These are phyloP conservation scores for Plutella xylostella DNA, from an alignment of 2,888 invertebrate species.

Conservation along the genomic window DNA sequence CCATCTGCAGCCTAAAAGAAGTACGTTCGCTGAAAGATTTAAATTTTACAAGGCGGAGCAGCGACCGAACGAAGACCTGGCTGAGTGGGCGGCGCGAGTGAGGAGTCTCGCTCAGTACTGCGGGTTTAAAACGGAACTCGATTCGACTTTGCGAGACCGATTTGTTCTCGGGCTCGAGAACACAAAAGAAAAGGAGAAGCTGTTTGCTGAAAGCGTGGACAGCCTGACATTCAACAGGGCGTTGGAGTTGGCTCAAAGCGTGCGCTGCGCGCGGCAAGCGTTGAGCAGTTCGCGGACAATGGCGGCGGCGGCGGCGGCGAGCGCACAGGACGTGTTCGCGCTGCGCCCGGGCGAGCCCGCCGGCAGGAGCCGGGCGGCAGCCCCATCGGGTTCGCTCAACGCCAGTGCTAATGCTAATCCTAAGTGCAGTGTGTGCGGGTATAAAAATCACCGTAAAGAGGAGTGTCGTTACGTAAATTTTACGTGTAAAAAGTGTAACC, in stretches of 20 bases:
- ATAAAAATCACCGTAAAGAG: constrained; percentile 8
- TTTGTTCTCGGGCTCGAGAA: constrained; percentile 16
- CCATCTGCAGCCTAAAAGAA: constrained; percentile 10
- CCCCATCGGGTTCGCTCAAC: background rate
- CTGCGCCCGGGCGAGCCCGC: background rate
- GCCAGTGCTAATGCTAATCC: background rate
- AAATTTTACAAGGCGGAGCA: constrained; percentile 14
- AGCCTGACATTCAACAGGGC: constrained; percentile 14
- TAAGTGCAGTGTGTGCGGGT: constrained; percentile 11
- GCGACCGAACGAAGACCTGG: constrained; percentile 10
- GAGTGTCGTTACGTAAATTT: constrained; percentile 11
- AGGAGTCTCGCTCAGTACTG: constrained; percentile 11
- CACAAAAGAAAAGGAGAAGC: constrained; percentile 13
- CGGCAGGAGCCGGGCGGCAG: background rate
- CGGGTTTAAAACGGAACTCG: constrained; percentile 11
- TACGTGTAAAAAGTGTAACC: constrained; percentile 7
- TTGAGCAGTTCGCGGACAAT: background rate
- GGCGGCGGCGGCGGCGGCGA: background rate
- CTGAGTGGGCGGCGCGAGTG: constrained; percentile 15
- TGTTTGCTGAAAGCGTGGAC: constrained; percentile 15
- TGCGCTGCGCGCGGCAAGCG: constrained; percentile 2
- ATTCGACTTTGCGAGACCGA: constrained; percentile 12
- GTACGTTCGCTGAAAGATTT: constrained; percentile 12
- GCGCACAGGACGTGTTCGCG: background rate
- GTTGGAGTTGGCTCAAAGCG: constrained; percentile 12